Base-by-base conservation (phyloP, 2,113 vertebrate genomes). In the Ptilonorhynchus violaceus region DNA sequence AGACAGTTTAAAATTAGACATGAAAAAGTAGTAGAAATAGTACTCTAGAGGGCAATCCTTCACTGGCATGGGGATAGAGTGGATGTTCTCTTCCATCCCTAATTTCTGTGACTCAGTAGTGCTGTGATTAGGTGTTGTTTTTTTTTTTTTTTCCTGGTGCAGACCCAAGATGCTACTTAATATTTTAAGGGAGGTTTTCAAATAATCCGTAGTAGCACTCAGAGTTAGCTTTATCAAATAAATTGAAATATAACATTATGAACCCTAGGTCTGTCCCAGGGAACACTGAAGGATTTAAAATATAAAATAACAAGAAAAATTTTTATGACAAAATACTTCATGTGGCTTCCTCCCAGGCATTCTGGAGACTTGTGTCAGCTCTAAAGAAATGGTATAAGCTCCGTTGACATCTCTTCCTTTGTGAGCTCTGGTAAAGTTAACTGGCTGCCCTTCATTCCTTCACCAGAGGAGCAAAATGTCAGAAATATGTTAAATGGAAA, bases 401-500 rank as follows among this genome's bases (percentile, higher is more conserved):
- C 55, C 81, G 56, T 30, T 92, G 82, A 91, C 84, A 87, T 78
- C 22, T 79, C n/a, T 68, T 64, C 50, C 33, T 96, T 80, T 94
- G 76, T 84, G 59, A 90, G 42, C 49, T 53, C 10, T 30, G 27
- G 25, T 66, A 55, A 80, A 96, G 85, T 79, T 91, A 82, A 95
- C 85, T 91, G 74, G 28, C 62, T 97, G 70, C 74, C 67, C 42
- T 92, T 83, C 10, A 0, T 77, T 88, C 70, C 39, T 44, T 47
- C 63, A 69, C 27, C 10, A 47, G 87, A 89, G 62, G 74, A 94
- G 62, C 53, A 91, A 94, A 89, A 76, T 88, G 84, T 93, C 94
- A 96, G 62, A 97, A 90, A 62, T 88, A 93, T 37, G 70, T 93
- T 92, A 94, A 96, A 95, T 46, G 88, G 89, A 80, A 88, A 37